Base-by-base conservation (phyloP, 2,888 invertebrate genomes). In the Junonia oenone region DNA sequence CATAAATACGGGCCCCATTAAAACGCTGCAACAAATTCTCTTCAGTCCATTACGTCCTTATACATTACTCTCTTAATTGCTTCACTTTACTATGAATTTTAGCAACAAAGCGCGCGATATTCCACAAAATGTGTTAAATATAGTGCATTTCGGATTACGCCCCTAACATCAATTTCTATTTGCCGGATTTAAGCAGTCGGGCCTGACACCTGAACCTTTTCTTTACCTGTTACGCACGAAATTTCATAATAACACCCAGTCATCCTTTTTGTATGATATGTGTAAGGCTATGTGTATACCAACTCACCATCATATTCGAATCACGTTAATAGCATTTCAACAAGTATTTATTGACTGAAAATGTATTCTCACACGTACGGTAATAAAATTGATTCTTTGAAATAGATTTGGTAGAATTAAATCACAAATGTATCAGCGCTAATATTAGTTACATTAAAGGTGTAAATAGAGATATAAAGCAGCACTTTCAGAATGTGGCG, bases 71-170 rank as follows among this genome's bases (percentile, higher is more conserved):
- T 73, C 78, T 77, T 86, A 85, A 87, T 85, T 87, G 82, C 82
- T 85, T 83, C 81, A 84, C 81, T 75, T 86, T 81, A 83, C 80
- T 76, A 77, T 80, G 81, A 84, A 83, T 86, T 85, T 83, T 79
- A 81, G 81, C 83, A 82, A 81, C 81, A 84, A 82, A 83, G 80
- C 49, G 45, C 79, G 76, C 71, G 72, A 76, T 71, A 73, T 72
- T 69, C 77, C 79, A 71, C 78, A 72, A 79, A 85, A 81, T 79
- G 76, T 78, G 73, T 80, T 72, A 82, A 79, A 81, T 82, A 80
- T 79, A 78, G 74, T 79, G 78, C 78, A 82, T 77, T 81, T 81
- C 80, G 78, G 78, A 79, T 80, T 83, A 78, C 66, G 75, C 56
- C 76, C 74, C 75, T 71, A 74, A 78, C 84, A 83, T 84, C 82